A percentile compares a stretch with the other conserved stretches of the same genome.
Conservation (phyloP, 92 coral and sea anemone genomes). For the Isaurus tuberculatus region DNA sequence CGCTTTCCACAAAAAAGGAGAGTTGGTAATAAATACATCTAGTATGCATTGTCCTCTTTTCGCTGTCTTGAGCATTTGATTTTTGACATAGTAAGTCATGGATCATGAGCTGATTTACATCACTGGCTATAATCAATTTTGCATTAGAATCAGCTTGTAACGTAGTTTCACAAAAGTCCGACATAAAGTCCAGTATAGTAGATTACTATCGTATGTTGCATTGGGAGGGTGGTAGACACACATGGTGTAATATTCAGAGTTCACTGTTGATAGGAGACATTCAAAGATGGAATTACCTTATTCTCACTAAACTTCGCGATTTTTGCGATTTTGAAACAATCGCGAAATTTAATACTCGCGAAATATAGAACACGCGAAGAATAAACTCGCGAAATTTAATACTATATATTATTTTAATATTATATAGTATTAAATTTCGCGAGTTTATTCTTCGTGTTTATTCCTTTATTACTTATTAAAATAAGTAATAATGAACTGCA, state of each 20-base stretch:
- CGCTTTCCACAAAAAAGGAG: neutral
- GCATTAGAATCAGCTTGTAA: conserved; percentile 39
- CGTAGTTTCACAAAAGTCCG: conserved; percentile 38
- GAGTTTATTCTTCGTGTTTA: too few relatives aligned
- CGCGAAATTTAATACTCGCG: too few relatives aligned
- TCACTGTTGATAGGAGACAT: conserved; percentile 35
- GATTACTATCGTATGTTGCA: conserved; percentile 41
- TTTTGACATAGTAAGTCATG: conserved; percentile 38
- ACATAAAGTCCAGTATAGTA: conserved; percentile 3
- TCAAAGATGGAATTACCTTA: neutral
- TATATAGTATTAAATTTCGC: too few relatives aligned
- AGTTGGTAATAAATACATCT: too few relatives aligned
- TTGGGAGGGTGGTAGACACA: conserved; percentile 51
- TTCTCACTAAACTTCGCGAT: too few relatives aligned
- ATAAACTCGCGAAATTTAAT: too few relatives aligned
- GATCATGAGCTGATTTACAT: too few relatives aligned
- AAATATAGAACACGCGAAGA: too few relatives aligned
- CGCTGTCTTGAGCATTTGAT: conserved; percentile 34
- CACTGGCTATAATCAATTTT: conserved; percentile 37
- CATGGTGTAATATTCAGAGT: conserved; percentile 34
- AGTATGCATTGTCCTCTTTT: neutral
- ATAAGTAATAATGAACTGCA: too few relatives aligned
- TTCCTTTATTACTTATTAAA: too few relatives aligned
- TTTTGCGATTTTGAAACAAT: too few relatives aligned
- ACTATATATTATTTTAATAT: too few relatives aligned